phyloP scores from a whole-genome alignment of 64 coral and sea anemone species.

The Exaiptasia diaphana region DNA sequence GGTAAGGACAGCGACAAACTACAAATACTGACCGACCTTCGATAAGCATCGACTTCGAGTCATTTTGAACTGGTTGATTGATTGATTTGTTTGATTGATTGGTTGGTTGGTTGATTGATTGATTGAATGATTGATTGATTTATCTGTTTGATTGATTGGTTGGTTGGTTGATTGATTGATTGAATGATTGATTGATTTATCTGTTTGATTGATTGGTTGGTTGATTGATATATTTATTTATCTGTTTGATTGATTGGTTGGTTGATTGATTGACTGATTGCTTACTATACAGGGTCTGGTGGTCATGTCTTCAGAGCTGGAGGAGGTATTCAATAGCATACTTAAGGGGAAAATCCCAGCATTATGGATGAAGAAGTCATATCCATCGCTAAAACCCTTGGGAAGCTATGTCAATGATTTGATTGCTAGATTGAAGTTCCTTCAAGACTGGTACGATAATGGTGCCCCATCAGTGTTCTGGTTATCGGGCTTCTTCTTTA shows the following conservation, averaged over 20 bases:
- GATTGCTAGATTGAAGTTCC: constrained; percentile 87
- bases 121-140: too few species aligned
- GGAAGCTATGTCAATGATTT: constrained; percentile 97
- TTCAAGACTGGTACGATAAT: constrained; percentile 93
- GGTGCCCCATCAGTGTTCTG: constrained; percentile 89
- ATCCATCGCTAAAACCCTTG: constrained; percentile 91
- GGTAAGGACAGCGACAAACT: constrained; percentile 42
- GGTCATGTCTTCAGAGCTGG: constrained; percentile 95
- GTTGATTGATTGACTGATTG: too few species aligned
- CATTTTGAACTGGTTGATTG: neutral
- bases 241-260: too few species aligned
- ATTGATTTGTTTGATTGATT: too few species aligned
- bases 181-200: too few species aligned
- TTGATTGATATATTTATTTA: too few species aligned
- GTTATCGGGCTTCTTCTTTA: constrained; percentile 97
- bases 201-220: too few species aligned
- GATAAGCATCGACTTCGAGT: neutral
- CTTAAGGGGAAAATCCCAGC: constrained; percentile 85
- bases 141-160: too few species aligned
- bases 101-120: too few species aligned
- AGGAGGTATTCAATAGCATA: constrained; percentile 89
- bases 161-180: too few species aligned
- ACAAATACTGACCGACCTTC: neutral
- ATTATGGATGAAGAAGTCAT: constrained; percentile 99
- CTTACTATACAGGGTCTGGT: constrained; percentile 74